phyloP scores from a whole-genome alignment of 2,113 vertebrate species.

The Syngnathus scovelli region DNA sequence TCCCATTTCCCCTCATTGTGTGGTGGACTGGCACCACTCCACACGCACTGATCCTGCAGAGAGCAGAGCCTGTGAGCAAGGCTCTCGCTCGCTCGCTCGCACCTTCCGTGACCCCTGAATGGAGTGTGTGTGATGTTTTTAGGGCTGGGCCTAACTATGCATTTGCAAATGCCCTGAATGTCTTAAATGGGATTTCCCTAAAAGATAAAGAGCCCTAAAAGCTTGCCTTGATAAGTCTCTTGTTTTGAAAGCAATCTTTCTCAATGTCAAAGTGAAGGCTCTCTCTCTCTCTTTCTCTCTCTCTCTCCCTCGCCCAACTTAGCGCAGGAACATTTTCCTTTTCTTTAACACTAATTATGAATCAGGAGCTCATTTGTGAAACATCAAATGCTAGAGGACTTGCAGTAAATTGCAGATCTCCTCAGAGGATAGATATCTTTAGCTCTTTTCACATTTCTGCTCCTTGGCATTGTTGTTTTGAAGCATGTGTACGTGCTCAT shows the following conservation, averaged over 20 bases:
- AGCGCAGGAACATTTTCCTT: conserved; percentile 17
- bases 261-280: not conserved
- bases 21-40: conserved; percentile 65
- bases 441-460: not conserved
- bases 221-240: conserved; percentile 14
- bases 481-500: not conserved
- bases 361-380: conserved; percentile 3
- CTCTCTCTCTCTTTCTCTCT: too few relatives aligned
- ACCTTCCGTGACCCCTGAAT: conserved; percentile 33
- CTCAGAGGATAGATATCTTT: not conserved
- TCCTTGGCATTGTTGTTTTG: not conserved
- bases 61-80: conserved; percentile 30
- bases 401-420: not conserved
- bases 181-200: conserved; percentile 44
- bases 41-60: conserved; percentile 63
- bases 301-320: not conserved
- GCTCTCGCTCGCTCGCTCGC: conserved; percentile 45
- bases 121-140: not conserved
- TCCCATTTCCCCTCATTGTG: conserved; percentile 78
- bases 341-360: conserved; percentile 10
- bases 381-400: conserved; percentile 37
- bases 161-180: conserved; percentile 16
- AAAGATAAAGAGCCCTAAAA: conserved; percentile 40
- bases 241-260: conserved; percentile 6
- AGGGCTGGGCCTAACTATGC: conserved; percentile 22